Evolutionary conservation across 2,888 invertebrate species (phyloP).

Genomic region (Thecophora atra): DNA sequence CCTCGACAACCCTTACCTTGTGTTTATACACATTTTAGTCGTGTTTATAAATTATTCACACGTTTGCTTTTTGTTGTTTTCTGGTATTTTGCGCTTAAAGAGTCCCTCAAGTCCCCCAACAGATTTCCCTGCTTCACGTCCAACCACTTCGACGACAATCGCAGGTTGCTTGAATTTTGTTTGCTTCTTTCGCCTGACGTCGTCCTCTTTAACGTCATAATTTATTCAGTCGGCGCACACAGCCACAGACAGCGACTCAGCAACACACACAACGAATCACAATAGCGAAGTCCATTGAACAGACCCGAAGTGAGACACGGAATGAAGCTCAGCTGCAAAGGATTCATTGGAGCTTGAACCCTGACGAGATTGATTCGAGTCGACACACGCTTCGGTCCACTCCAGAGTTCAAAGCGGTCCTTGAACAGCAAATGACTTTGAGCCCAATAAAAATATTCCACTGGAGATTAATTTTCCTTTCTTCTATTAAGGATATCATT

Average conservation of each 20-base stretch:
- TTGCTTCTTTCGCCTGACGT: neutral
- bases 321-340: no score
- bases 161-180: no score
- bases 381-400: neutral
- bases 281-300: no score
- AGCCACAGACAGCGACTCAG: neutral
- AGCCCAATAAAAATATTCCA: neutral
- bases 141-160: no score
- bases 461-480: no score
- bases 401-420: neutral
- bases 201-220: neutral
- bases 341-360: neutral
- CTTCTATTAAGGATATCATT: no score
- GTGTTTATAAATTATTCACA: slow-evolving; percentile 2
- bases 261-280: neutral
- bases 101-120: no score
- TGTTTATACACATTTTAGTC: neutral
- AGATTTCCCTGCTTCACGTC: no score
- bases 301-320: no score
- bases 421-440: neutral
- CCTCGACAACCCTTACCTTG: neutral
- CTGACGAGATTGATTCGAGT: neutral
- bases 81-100: neutral
- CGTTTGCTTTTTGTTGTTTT: neutral
- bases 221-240: neutral